Conservation (phyloP, 1,140 invertebrate species). For the Trichonephila clavipes region DNA sequence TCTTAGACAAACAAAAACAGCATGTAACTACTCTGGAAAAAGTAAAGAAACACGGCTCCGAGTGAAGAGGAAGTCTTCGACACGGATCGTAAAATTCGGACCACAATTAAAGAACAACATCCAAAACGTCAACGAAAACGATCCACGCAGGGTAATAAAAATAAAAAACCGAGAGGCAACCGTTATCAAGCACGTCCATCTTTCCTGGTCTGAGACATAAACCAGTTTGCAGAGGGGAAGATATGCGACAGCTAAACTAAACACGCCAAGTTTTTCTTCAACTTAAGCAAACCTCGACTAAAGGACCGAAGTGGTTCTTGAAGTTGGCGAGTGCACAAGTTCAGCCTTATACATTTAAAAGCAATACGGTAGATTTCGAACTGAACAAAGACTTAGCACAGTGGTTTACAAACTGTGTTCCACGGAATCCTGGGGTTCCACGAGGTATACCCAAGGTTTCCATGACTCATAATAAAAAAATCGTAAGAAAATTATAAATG, state of each 20-base stretch:
- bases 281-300: background rate
- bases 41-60: conserved; percentile 12
- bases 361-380: no score
- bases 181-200: conserved; percentile 59
- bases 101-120: conserved; percentile 71
- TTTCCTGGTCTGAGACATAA: conserved; percentile 29
- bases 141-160: conserved; percentile 33
- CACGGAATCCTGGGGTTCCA: no score
- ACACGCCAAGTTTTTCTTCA: background rate
- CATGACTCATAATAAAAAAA: no score
- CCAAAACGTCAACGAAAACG: conserved; percentile 43
- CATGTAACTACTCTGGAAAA: conserved; percentile 45
- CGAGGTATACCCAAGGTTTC: no score
- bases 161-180: background rate
- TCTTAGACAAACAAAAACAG: conserved; percentile 65
- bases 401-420: no score
- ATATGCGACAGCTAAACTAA: background rate
- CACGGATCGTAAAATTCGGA: conserved; percentile 67
- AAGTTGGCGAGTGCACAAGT: no score
- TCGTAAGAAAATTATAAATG: no score
- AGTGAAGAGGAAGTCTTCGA: conserved; percentile 40
- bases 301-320: no score
- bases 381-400: no score
- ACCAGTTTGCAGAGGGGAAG: conserved; percentile 29
- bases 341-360: no score